phyloP scores from a whole-genome alignment of 37 sponge, comb jelly and placozoan species.

The Petrosia ficiformis region DNA sequence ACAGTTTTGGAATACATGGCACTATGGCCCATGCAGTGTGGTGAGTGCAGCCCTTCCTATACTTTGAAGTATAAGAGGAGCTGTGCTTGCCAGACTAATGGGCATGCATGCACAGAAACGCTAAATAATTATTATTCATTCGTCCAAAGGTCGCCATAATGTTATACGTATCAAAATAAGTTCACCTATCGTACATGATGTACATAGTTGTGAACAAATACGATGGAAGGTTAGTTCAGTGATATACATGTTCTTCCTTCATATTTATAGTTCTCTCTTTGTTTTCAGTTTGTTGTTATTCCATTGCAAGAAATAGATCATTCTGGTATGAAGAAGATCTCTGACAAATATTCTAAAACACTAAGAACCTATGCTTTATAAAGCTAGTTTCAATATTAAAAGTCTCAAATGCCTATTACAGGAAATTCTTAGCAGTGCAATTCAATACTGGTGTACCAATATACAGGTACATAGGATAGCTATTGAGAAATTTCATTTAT shows the following conservation, averaged over 20 bases:
- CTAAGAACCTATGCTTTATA: slow-evolving; percentile 41
- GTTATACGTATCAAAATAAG: slow-evolving; percentile 69
- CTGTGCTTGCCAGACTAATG: no score
- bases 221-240: slow-evolving; percentile 74
- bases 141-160: slow-evolving; percentile 63
- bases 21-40: no score
- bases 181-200: slow-evolving; percentile 57
- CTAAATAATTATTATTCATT: not conserved
- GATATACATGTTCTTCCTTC: not conserved
- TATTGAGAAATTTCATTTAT: no score
- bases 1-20: not conserved
- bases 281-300: slow-evolving; percentile 27
- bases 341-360: slow-evolving; percentile 52
- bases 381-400: no score
- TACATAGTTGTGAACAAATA: slow-evolving; percentile 71
- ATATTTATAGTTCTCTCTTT: not conserved
- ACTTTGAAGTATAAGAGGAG: no score
- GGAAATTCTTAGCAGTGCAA: no score
- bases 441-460: no score
- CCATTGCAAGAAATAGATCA: slow-evolving; percentile 18
- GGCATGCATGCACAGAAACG: no score
- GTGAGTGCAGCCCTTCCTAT: no score
- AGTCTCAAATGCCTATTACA: no score
- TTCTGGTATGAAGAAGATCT: slow-evolving; percentile 23
- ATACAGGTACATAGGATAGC: no score